Evolutionary conservation across 2,113 vertebrate genomes (phyloP).

Genomic region (Sturnira hondurensis): DNA sequence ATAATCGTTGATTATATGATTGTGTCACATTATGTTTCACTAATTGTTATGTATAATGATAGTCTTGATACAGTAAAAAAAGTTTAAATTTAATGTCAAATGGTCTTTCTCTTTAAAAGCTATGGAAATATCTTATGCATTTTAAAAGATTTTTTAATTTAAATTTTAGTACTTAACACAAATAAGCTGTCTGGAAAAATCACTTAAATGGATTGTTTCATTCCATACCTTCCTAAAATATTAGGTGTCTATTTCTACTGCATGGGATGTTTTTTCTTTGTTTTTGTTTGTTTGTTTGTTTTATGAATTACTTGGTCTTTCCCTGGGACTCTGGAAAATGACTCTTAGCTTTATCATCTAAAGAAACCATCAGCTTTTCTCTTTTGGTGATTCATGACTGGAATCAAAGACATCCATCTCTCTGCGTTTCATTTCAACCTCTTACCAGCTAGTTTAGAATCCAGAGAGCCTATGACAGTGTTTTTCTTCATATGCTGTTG

Average conservation of each 20-base stretch:
- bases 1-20: background rate
- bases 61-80: background rate
- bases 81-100: background rate
- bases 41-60: background rate
- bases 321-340: background rate
- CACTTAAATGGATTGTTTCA: background rate
- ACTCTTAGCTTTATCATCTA: background rate
- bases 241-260: background rate
- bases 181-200: constrained; percentile 10
- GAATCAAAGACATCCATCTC: background rate
- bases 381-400: background rate
- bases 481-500: background rate
- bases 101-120: background rate
- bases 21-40: background rate
- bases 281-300: background rate
- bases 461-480: background rate
- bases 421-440: background rate
- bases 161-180: constrained; percentile 1
- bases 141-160: background rate
- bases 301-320: constrained; percentile 18
- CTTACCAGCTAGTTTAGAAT: background rate
- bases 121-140: background rate
- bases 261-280: background rate
- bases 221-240: background rate
- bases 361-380: constrained; percentile 6